Evolutionary conservation across 1,140 invertebrate species (phyloP).

Genomic region (Drepana arcuata): DNA sequence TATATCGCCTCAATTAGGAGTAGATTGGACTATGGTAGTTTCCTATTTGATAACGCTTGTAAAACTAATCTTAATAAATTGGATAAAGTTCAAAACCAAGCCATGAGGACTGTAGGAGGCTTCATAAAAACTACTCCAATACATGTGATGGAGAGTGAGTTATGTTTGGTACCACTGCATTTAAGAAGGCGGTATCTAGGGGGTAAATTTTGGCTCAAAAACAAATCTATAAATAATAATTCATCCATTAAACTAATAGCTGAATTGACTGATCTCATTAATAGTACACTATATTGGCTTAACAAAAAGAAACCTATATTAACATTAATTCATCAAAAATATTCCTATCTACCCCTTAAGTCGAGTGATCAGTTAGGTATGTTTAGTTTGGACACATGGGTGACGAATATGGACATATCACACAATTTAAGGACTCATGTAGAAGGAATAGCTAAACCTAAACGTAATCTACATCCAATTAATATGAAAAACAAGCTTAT

Average conservation of each 20-base stretch:
- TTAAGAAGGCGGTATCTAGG: slow-evolving; percentile 6
- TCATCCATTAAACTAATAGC: slow-evolving; percentile 1
- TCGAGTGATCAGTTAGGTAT: slow-evolving; percentile 1
- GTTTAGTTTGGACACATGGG: slow-evolving; percentile 5
- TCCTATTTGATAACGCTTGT: slow-evolving; percentile 5
- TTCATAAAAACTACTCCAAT: background rate
- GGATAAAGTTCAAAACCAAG: background rate
- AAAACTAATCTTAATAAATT: background rate
- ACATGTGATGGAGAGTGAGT: no score
- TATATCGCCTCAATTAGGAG: slow-evolving; percentile 9
- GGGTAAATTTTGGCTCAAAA: slow-evolving; percentile 10
- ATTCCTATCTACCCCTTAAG: background rate
- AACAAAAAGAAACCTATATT: background rate
- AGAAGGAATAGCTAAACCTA: slow-evolving; percentile 1
- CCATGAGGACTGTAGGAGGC: background rate
- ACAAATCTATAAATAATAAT: slow-evolving; percentile 3
- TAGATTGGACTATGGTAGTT: slow-evolving; percentile 6
- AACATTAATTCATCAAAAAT: background rate
- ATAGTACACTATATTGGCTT: background rate
- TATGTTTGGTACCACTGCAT: background rate
- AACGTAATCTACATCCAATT: background rate
- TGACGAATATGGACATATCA: slow-evolving; percentile 4
- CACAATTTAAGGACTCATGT: background rate
- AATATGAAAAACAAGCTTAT: slow-evolving; percentile 1
- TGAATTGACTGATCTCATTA: background rate